phyloP scores from a whole-genome alignment of 2,888 invertebrate genomes.

The Watsonalla binaria region DNA sequence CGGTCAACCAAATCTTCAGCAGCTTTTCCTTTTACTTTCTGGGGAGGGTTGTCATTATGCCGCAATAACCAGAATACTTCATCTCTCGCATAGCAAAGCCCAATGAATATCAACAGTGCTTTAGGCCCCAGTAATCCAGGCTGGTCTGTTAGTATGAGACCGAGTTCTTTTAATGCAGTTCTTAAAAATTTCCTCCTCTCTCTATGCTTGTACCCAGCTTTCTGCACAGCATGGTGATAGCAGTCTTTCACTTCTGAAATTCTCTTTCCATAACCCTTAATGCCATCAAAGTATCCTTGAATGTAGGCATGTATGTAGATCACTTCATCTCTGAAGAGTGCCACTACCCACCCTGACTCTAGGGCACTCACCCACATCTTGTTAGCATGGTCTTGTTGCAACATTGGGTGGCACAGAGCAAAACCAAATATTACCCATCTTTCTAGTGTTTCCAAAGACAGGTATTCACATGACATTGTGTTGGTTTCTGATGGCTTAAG shows the following conservation, averaged over 20 bases:
- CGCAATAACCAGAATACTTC: conserved; percentile 98
- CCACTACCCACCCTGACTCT: conserved; percentile 95
- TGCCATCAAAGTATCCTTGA: conserved; percentile 93
- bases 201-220: conserved; percentile 93
- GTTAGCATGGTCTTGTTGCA: conserved; percentile 90
- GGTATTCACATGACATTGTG: conserved; percentile 97
- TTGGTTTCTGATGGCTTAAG: conserved; percentile 96
- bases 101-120: conserved; percentile 97
- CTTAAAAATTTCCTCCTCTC: conserved; percentile 97
- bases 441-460: conserved; percentile 96
- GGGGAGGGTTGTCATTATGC: conserved; percentile 97
- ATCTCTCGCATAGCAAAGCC: conserved; percentile 95
- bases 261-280: conserved; percentile 95
- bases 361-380: conserved; percentile 95
- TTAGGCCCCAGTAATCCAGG: conserved; percentile 98
- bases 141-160: conserved; percentile 97
- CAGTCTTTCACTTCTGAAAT: conserved; percentile 98
- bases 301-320: conserved; percentile 97
- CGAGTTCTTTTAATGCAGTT: conserved; percentile 96
- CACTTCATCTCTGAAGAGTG: conserved; percentile 97
- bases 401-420: conserved; percentile 91
- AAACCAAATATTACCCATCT: conserved; percentile 98
- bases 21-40: conserved; percentile 90
- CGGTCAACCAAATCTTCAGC: conserved; percentile 97
- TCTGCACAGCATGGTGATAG: conserved; percentile 92